Evolutionary conservation across 2,113 vertebrate species (phyloP).

Genomic region (Coracopsis vasa): DNA sequence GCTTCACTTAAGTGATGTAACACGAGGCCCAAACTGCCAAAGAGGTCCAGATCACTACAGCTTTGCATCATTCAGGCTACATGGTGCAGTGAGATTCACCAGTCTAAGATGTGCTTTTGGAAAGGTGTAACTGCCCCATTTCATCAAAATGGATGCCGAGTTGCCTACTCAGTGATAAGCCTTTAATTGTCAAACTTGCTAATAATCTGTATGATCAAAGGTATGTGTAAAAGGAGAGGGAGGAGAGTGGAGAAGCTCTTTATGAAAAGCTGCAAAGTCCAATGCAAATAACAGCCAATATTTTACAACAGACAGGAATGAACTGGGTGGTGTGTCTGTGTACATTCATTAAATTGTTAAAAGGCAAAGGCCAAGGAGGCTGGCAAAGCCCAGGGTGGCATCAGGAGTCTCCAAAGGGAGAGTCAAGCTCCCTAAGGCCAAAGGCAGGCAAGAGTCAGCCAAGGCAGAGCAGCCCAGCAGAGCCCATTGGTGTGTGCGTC

Average conservation of each 20-base stretch:
- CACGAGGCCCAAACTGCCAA: not conserved
- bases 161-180: not conserved
- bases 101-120: not conserved
- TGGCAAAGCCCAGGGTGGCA: not conserved
- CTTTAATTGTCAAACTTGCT: not conserved
- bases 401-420: not conserved
- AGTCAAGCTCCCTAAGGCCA: not conserved
- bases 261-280: not conserved
- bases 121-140: not conserved
- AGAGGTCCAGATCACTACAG: not conserved
- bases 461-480: not conserved
- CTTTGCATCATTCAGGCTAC: not conserved
- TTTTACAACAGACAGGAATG: not conserved
- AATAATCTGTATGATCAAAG: not conserved
- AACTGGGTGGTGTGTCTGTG: not conserved
- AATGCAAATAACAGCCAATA: not conserved
- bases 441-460: not conserved
- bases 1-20: not conserved
- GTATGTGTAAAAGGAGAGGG: not conserved
- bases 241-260: not conserved
- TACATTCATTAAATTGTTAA: not conserved
- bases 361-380: not conserved
- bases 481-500: not conserved
- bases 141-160: not conserved
- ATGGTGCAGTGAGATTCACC: not conserved